Conservation (phyloP, 2,113 vertebrate species). For the Mionectes macconnelli region DNA sequence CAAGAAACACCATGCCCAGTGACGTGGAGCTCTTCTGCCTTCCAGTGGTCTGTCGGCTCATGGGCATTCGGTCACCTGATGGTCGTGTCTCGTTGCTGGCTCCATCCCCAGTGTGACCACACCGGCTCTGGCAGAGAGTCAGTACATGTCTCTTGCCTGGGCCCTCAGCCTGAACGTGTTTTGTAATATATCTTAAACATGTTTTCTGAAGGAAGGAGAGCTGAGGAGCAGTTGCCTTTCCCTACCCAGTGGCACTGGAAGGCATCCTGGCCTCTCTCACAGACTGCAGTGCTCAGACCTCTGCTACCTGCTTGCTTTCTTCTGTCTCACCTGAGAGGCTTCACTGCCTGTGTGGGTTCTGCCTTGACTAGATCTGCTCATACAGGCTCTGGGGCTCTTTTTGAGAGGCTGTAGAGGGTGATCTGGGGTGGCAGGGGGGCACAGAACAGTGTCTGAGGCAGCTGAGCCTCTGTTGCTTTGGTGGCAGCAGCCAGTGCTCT, state of each 20-base stretch:
- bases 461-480: not conserved
- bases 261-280: not conserved
- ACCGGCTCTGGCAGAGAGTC: not conserved
- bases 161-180: not conserved
- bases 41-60: not conserved
- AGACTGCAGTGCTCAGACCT: not conserved
- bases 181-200: not conserved
- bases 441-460: not conserved
- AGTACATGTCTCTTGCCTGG: not conserved
- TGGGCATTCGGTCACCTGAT: not conserved
- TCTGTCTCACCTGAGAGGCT: not conserved
- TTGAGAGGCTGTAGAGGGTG: not conserved
- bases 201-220: not conserved
- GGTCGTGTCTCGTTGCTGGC: not conserved
- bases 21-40: not conserved
- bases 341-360: not conserved
- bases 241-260: not conserved
- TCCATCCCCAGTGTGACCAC: not conserved
- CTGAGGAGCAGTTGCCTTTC: not conserved
- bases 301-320: not conserved
- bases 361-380: not conserved
- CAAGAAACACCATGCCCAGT: not conserved
- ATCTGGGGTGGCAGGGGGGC: not conserved
- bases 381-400: not conserved
- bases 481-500: not conserved